These are phyloP conservation scores for Labeo catla DNA, from an alignment of 2,113 vertebrate species.

Conservation along the genomic window DNA sequence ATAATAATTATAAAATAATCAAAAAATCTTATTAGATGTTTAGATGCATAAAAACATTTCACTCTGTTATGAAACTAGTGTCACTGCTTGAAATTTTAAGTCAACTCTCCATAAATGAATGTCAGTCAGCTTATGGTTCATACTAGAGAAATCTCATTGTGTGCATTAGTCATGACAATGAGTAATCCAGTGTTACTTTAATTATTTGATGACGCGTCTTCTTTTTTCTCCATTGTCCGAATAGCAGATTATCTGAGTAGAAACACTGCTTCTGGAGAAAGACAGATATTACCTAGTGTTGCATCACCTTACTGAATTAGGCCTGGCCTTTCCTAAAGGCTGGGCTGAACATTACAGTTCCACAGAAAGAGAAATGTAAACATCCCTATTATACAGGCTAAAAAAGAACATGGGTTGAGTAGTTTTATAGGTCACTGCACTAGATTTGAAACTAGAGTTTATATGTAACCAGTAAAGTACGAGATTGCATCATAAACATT, in stretches of 20 bases:
- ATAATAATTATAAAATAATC: not conserved
- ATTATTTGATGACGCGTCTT: not conserved
- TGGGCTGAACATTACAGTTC: slow-evolving; percentile 18
- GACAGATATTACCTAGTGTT: slow-evolving; percentile 3
- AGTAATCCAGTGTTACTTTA: not conserved
- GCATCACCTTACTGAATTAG: slow-evolving; percentile 16
- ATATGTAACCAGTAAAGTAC: not conserved
- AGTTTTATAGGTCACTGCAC: not conserved
- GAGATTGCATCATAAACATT: not conserved
- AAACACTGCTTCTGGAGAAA: not conserved
- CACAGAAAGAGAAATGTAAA: not conserved
- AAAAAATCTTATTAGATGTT: not conserved
- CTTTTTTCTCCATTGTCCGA: not conserved
- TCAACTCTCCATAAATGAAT: not conserved
- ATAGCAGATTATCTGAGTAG: not conserved
- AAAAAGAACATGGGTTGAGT: not conserved
- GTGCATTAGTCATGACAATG: not conserved
- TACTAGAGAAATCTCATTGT: not conserved
- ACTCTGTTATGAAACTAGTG: not conserved
- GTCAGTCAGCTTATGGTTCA: not conserved
- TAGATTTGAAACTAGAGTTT: not conserved
- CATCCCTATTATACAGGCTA: not conserved
- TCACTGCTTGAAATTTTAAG: not conserved
- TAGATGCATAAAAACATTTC: not conserved
- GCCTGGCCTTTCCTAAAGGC: slow-evolving; percentile 30